Conservation (phyloP, 2,888 invertebrate genomes). For the Achlya flavicornis region DNA sequence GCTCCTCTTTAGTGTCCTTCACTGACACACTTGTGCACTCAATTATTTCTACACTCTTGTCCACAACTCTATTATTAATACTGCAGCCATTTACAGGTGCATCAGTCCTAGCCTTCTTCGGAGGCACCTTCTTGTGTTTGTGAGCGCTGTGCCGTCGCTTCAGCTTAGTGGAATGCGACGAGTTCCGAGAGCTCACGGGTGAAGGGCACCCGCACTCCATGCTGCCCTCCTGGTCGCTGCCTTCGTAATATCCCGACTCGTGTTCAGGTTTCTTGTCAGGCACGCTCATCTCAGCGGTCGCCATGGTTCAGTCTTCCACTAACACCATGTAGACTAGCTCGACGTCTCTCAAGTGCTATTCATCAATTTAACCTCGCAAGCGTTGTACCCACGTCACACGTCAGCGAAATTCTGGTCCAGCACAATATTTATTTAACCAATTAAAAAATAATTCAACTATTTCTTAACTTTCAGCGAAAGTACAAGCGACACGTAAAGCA, state of each 20-base stretch:
- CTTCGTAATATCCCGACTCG: constrained; percentile 94
- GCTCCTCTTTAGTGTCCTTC: constrained; percentile 53
- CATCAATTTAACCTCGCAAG: constrained; percentile 35
- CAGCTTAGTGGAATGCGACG: constrained; percentile 71
- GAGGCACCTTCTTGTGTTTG: constrained; percentile 66
- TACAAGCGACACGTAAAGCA: constrained; percentile 75
- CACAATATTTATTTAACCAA: constrained; percentile 21
- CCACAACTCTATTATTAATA: constrained; percentile 45
- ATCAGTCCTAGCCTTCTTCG: constrained; percentile 64
- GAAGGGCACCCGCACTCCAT: constrained; percentile 81
- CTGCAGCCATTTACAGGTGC: constrained; percentile 63
- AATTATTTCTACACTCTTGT: constrained; percentile 73
- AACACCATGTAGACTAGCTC: constrained; percentile 69
- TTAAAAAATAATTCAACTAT: constrained; percentile 38
- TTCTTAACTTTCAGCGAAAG: constrained; percentile 68
- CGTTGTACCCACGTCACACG: constrained; percentile 18
- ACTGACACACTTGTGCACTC: constrained; percentile 57
- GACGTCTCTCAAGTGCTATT: constrained; percentile 17
- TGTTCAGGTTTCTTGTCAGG: constrained; percentile 87
- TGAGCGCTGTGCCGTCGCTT: constrained; percentile 70
- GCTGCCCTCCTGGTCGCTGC: constrained; percentile 86
- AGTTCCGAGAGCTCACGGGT: constrained; percentile 74
- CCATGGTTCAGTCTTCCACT: constrained; percentile 75
- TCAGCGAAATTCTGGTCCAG: constrained; percentile 17
- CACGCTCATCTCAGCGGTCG: constrained; percentile 83